Conservation (phyloP, 2,888 invertebrate genomes). For the Volucella bombylans region DNA sequence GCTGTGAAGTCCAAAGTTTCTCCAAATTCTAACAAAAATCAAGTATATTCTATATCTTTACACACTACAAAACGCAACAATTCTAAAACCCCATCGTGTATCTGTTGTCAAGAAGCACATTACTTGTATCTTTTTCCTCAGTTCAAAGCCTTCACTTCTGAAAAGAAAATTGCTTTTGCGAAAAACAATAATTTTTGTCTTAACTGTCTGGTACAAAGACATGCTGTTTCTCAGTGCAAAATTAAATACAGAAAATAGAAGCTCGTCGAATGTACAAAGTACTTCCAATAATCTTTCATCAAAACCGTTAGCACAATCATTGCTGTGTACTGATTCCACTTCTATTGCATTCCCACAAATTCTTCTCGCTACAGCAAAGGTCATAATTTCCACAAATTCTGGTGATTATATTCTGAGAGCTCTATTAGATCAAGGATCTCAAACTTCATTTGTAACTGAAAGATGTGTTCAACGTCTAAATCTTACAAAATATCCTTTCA, state of each 20-base stretch:
- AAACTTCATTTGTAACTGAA: constrained; percentile 5
- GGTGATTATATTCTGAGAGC: too few relatives aligned
- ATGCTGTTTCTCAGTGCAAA: constrained; percentile 13
- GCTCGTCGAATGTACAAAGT: too few relatives aligned
- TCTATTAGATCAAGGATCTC: too few relatives aligned
- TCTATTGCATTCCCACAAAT: too few relatives aligned
- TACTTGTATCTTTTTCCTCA: too few relatives aligned
- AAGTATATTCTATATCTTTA: neutral
- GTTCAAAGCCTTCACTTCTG: constrained; percentile 1
- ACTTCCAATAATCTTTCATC: too few relatives aligned
- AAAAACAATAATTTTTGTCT: constrained; percentile 6
- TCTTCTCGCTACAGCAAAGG: too few relatives aligned
- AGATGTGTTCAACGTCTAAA: constrained; percentile 1
- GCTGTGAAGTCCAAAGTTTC: constrained; percentile 2
- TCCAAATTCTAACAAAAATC: neutral
- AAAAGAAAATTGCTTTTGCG: constrained; percentile 12
- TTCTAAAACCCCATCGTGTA: constrained; percentile 1
- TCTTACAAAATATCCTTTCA: too few relatives aligned
- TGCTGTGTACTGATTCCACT: too few relatives aligned
- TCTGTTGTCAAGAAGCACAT: constrained; percentile 7
- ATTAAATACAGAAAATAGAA: neutral
- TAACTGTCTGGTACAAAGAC: neutral
- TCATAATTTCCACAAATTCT: too few relatives aligned
- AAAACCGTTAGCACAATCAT: too few relatives aligned
- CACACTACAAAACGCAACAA: constrained; percentile 1